These are phyloP conservation scores for Rhadina sibilatrix DNA, from an alignment of 2,113 vertebrate species.

Conservation along the genomic window DNA sequence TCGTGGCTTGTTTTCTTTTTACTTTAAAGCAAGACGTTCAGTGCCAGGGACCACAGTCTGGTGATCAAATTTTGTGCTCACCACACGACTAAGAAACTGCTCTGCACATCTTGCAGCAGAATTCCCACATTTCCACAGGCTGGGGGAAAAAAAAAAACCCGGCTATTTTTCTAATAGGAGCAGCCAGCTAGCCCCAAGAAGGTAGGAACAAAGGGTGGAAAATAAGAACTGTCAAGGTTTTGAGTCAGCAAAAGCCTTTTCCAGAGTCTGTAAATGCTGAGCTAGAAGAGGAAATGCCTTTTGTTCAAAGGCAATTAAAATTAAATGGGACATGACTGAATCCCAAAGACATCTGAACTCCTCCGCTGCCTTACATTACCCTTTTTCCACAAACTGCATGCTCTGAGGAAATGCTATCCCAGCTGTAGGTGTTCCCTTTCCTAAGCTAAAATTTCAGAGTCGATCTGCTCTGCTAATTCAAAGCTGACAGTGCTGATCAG, in stretches of 20 bases:
- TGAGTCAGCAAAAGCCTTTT: conserved; percentile 38
- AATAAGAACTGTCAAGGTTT: conserved; percentile 5
- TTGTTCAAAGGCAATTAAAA: conserved; percentile 67
- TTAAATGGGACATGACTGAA: conserved; percentile 41
- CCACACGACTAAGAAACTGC: neutral
- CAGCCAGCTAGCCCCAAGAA: conserved; percentile 28
- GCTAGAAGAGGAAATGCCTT: conserved; percentile 37
- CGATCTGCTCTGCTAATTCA: neutral
- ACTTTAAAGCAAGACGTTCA: neutral
- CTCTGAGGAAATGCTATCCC: neutral
- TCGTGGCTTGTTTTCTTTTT: neutral
- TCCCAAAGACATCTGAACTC: conserved; percentile 7
- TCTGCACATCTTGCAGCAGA: neutral
- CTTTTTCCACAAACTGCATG: neutral
- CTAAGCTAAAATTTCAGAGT: neutral
- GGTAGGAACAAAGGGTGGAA: conserved; percentile 2
- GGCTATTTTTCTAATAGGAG: neutral
- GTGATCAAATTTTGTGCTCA: neutral
- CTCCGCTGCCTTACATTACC: conserved; percentile 3
- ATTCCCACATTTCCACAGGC: neutral
- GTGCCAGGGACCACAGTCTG: neutral
- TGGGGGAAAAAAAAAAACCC: accelerated
- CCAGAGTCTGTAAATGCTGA: conserved; percentile 15
- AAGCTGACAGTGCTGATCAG: neutral
- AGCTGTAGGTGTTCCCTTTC: neutral